Base-by-base conservation (phyloP, 2,113 vertebrate species). In the Petromus typicus region DNA sequence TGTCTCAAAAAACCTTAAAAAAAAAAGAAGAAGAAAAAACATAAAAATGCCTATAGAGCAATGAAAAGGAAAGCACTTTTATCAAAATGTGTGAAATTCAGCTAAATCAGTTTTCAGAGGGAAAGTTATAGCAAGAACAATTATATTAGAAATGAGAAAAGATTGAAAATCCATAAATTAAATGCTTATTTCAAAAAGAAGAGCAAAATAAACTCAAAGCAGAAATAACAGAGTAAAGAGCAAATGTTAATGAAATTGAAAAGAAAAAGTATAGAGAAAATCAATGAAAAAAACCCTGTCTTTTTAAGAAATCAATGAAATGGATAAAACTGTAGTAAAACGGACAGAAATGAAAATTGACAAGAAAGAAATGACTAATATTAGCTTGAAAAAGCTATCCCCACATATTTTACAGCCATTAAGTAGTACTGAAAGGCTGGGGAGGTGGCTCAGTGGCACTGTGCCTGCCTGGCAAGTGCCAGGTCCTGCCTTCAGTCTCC, bases 341-440 rank as follows among this genome's bases (percentile, higher is more conserved):
- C 12, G 48, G 37, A 84, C 18, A 71, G 91, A 88, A 78, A 69
- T 84, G 51, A 91, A 95, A 87, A 82, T 22, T 37, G 16, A 5
- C 5, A 67, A 89, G 61, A 71, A 88, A 79, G 16, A 32, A 94
- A 80, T 66, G 5, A 5, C 20, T 12, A 57, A 30, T 64, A 40
- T 45, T 5, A 84, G 32, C 64, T 80, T 79, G n/a, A 76, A 89
- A 96, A 91, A 94, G 12, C 11, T 92, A 40, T 64, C 5, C 59
- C 13, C 25, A 83, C 0, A 54, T 23, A 20, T 88, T 5, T 22
- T 84, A 22, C 18, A 96, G 23, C n/a, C 32, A 71, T 73, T 91
- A 48, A 83, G 10, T 51, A 51, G 6, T 51, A 51, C 48, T 10
- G 48, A 51, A 51, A 51, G 48, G 48, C 48, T 51, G 48, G 5